Evolutionary conservation across 2,797 vertebrate genomes (phyloP).

Genomic region (Podarcis siculus): DNA sequence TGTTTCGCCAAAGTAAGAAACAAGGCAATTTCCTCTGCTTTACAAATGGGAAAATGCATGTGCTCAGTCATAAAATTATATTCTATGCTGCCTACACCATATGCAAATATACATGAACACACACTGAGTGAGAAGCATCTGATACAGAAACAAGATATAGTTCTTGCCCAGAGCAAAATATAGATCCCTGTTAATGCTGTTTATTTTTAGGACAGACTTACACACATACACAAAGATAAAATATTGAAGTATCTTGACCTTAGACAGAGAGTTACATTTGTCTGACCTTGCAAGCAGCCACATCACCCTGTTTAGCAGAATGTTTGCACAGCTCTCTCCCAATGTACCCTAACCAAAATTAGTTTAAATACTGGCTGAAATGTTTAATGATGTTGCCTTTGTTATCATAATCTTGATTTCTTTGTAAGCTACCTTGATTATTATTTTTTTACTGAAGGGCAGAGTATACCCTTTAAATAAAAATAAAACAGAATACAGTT

Average conservation of each 20-base stretch:
- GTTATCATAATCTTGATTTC: background rate
- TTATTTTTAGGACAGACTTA: conserved; percentile 24
- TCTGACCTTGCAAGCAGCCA: conserved; percentile 13
- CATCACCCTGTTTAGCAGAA: background rate
- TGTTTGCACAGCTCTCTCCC: background rate
- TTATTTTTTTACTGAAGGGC: background rate
- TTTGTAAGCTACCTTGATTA: background rate
- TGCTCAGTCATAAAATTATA: background rate
- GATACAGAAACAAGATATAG: conserved; percentile 18
- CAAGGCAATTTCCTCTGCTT: background rate
- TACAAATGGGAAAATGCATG: background rate
- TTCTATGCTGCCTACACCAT: background rate
- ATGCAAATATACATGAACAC: background rate
- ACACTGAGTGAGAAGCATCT: background rate
- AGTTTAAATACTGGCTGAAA: background rate
- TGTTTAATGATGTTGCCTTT: background rate
- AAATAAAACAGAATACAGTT: background rate
- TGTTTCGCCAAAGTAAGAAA: background rate
- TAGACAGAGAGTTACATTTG: conserved; percentile 13
- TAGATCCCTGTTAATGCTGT: conserved; percentile 27
- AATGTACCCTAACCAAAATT: background rate
- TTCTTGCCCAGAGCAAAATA: conserved; percentile 25
- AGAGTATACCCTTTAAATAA: background rate
- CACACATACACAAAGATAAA: background rate
- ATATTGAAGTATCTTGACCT: conserved; percentile 12